Evolutionary conservation across 64 coral and sea anemone species (phyloP).

Genomic region (Astreopora myriophthalma): DNA sequence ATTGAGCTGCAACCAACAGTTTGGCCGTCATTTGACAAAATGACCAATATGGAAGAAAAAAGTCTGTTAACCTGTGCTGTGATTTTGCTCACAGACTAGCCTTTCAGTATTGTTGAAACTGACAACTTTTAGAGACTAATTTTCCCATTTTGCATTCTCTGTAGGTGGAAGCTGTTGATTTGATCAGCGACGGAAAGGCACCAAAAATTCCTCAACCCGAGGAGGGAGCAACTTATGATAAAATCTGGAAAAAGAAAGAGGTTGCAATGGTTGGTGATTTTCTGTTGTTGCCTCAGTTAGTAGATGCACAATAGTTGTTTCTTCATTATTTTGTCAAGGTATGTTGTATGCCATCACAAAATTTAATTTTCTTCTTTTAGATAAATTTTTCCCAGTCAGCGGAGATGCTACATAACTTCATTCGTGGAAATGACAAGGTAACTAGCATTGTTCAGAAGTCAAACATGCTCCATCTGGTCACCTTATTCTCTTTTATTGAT

Average conservation of each 20-base stretch:
- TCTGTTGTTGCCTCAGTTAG: too few species aligned
- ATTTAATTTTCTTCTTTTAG: conserved; percentile 33
- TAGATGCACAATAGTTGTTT: too few species aligned
- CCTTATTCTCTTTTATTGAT: background rate
- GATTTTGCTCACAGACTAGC: too few species aligned
- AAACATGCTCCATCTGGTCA: background rate
- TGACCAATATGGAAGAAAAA: too few species aligned
- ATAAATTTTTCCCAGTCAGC: conserved; percentile 86
- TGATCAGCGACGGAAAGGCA: conserved; percentile 90
- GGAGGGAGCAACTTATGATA: conserved; percentile 96
- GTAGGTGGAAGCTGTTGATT: conserved; percentile 94
- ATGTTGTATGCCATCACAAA: background rate
- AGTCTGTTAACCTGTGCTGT: too few species aligned
- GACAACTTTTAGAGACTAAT: too few species aligned
- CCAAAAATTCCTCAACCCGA: conserved; percentile 82
- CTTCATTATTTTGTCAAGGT: background rate
- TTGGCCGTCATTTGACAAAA: too few species aligned
- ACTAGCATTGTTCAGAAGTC: background rate
- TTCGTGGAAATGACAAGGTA: conserved; percentile 96
- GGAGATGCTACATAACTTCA: conserved; percentile 85
- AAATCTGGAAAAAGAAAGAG: conserved; percentile 99
- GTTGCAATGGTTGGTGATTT: conserved; percentile 74
- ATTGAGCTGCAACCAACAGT: too few species aligned
- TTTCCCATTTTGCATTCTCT: background rate
- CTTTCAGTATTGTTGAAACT: too few species aligned